Evolutionary conservation across 2,888 invertebrate genomes (phyloP).

Genomic region (Dione vanillae): DNA sequence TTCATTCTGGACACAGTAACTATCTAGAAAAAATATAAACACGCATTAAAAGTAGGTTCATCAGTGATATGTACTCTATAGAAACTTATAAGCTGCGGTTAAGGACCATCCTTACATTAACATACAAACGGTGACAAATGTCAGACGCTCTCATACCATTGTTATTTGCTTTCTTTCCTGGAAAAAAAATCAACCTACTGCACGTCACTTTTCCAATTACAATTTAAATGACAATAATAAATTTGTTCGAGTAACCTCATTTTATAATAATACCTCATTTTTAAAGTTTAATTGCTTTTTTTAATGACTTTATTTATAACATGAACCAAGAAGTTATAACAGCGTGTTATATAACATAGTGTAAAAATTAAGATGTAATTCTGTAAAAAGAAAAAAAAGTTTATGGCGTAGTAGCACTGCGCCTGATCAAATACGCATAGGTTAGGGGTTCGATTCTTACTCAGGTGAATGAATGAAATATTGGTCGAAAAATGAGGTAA

Average conservation of each 20-base stretch:
- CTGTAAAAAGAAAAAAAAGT: no score
- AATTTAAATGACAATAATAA: constrained; percentile 12
- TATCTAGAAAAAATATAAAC: background rate
- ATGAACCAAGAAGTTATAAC: no score
- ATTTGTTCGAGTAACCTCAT: background rate
- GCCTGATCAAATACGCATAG: no score
- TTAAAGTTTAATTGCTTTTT: background rate
- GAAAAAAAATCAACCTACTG: constrained; percentile 6
- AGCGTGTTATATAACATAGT: no score
- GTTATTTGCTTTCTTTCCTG: constrained; percentile 26
- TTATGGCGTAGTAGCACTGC: no score
- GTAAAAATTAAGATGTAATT: no score
- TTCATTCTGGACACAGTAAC: no score
- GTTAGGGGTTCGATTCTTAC: no score
- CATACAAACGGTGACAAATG: constrained; percentile 28
- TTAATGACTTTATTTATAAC: no score
- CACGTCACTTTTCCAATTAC: background rate
- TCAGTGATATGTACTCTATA: background rate
- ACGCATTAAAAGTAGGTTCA: background rate
- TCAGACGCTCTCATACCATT: constrained; percentile 20
- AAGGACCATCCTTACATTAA: constrained; percentile 16
- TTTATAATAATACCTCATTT: background rate
- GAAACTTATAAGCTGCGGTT: background rate
- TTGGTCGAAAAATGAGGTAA: no score
- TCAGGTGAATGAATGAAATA: no score